phyloP scores from a whole-genome alignment of 1,140 invertebrate genomes.

The Caerostris darwini region DNA sequence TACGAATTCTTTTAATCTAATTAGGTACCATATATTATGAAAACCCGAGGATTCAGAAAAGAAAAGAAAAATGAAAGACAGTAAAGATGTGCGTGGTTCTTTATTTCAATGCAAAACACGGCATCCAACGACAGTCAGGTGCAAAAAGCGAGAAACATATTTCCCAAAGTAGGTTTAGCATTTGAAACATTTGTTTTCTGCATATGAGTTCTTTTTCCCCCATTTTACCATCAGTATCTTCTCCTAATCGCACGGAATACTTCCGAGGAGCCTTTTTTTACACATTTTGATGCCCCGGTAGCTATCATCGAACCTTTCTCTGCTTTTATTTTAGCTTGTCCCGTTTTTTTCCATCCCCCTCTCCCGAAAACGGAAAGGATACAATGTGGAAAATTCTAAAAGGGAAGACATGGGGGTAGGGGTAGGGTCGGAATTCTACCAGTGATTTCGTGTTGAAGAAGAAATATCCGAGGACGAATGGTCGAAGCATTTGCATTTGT shows the following conservation, averaged over 20 bases:
- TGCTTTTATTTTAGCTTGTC: slow-evolving; percentile 9
- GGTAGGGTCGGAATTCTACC: slow-evolving; percentile 6
- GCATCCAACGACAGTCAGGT: slow-evolving; percentile 20
- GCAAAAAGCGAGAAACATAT: slow-evolving; percentile 40
- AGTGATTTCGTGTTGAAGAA: slow-evolving; percentile 54
- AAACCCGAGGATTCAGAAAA: too few species aligned
- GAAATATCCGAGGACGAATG: slow-evolving; percentile 65
- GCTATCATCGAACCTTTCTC: slow-evolving; percentile 42
- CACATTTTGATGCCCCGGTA: slow-evolving; percentile 34
- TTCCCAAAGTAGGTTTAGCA: slow-evolving; percentile 29
- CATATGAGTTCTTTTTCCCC: background rate
- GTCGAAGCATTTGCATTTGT: slow-evolving; percentile 69
- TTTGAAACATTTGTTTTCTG: slow-evolving; percentile 51
- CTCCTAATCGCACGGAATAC: slow-evolving; percentile 54
- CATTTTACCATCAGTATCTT: background rate
- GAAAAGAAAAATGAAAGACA: background rate
- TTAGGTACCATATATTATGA: too few species aligned
- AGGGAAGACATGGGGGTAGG: background rate
- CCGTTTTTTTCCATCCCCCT: background rate
- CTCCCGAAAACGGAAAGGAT: background rate
- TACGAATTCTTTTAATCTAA: too few species aligned
- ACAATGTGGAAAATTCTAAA: slow-evolving; percentile 56
- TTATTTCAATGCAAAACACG: background rate
- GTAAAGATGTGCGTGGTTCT: background rate
- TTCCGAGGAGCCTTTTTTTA: slow-evolving; percentile 38